These are phyloP conservation scores for Hippocampus comes DNA, from an alignment of 2,113 vertebrate genomes.

Conservation along the genomic window DNA sequence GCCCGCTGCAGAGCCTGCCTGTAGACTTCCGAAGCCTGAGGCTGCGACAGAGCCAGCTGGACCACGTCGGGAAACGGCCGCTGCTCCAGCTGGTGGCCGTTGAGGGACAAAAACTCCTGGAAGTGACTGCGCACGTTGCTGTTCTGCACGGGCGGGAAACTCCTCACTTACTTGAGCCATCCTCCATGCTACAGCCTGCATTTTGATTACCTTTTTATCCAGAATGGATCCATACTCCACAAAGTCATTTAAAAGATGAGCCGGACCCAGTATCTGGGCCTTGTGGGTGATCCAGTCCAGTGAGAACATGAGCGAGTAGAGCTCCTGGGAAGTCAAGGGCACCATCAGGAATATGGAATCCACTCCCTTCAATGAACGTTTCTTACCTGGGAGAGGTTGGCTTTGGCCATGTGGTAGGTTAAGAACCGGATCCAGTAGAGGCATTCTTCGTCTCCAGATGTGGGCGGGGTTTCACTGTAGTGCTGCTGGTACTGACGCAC, in stretches of 20 bases:
- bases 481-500: constrained; percentile 83
- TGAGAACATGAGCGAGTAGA: constrained; percentile 87
- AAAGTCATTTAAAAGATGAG: constrained; percentile 93
- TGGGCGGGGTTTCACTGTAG: constrained; percentile 68
- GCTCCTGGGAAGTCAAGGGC: constrained; percentile 74
- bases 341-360: not conserved
- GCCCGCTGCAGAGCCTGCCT: constrained; percentile 81
- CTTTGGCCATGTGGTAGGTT: constrained; percentile 89
- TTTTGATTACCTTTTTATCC: constrained; percentile 84
- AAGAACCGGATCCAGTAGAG: constrained; percentile 93
- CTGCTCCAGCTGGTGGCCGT: constrained; percentile 88
- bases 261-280: constrained; percentile 84
- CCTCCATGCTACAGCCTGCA: not conserved
- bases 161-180: not conserved
- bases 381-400: constrained; percentile 82
- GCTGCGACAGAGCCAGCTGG: constrained; percentile 89
- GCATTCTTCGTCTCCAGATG: constrained; percentile 78
- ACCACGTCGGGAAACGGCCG: constrained; percentile 88
- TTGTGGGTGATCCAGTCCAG: constrained; percentile 93
- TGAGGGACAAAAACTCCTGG: constrained; percentile 94
- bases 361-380: not conserved
- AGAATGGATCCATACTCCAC: constrained; percentile 82
- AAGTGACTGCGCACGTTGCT: constrained; percentile 84
- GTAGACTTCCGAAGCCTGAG: constrained; percentile 84
- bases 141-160: constrained; percentile 66